phyloP scores from a whole-genome alignment of 2,113 vertebrate genomes.

The Sula dactylatra region DNA sequence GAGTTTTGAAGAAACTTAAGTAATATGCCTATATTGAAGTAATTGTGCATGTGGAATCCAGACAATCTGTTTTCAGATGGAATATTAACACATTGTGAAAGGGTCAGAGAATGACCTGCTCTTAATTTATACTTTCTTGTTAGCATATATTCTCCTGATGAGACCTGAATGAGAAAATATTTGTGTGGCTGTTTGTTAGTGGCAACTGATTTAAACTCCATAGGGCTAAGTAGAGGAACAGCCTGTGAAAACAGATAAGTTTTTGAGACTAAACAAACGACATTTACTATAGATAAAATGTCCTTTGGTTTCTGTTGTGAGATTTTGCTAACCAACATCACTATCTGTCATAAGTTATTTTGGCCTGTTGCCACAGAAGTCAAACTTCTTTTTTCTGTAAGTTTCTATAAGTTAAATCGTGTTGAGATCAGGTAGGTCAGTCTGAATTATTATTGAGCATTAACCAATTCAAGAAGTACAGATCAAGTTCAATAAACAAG shows the following conservation, averaged over 20 bases:
- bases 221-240: not conserved
- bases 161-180: not conserved
- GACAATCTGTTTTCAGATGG: not conserved
- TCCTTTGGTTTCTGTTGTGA: not conserved
- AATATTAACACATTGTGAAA: not conserved
- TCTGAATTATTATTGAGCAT: not conserved
- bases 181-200: not conserved
- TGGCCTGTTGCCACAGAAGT: not conserved
- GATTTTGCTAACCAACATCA: not conserved
- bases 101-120: not conserved
- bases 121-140: not conserved
- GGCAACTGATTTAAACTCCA: not conserved
- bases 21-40: not conserved
- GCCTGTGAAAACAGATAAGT: not conserved
- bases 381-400: not conserved
- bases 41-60: not conserved
- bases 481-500: not conserved
- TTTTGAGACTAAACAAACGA: not conserved
- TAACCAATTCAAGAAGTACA: not conserved
- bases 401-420: not conserved
- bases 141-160: not conserved
- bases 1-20: not conserved
- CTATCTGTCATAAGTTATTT: not conserved
- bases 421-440: not conserved
- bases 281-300: not conserved